Conservation (phyloP, 2,888 invertebrate genomes). For the Lepidochrysops patricia region DNA sequence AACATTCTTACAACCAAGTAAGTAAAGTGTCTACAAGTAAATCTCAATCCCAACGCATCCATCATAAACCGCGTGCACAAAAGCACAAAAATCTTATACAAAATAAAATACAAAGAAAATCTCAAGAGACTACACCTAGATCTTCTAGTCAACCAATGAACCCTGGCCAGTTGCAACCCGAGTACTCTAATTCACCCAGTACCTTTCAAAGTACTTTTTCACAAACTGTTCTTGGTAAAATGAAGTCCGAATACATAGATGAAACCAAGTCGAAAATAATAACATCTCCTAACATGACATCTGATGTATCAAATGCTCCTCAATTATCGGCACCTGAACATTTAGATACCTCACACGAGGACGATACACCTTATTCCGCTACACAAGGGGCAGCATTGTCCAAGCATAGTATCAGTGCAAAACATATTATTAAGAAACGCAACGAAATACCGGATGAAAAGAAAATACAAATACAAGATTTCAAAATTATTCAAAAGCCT, state of each 20-base stretch:
- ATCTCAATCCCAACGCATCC: slow-evolving; percentile 45
- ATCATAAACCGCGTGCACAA: slow-evolving; percentile 47
- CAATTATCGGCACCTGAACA: slow-evolving; percentile 52
- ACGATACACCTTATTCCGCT: slow-evolving; percentile 41
- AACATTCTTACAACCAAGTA: slow-evolving; percentile 70
- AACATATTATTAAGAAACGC: slow-evolving; percentile 58
- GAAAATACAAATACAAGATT: slow-evolving; percentile 55
- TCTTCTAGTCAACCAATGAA: slow-evolving; percentile 51
- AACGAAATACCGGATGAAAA: slow-evolving; percentile 43
- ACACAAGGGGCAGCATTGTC: slow-evolving; percentile 42
- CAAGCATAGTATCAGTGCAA: slow-evolving; percentile 42
- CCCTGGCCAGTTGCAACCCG: slow-evolving; percentile 40
- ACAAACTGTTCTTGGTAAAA: slow-evolving; percentile 55
- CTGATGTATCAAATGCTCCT: slow-evolving; percentile 57
- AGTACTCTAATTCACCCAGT: slow-evolving; percentile 54
- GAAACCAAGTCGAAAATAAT: slow-evolving; percentile 49
- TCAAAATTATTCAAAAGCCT: slow-evolving; percentile 61
- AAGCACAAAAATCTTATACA: slow-evolving; percentile 31
- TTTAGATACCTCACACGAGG: slow-evolving; percentile 43
- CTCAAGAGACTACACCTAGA: slow-evolving; percentile 36
- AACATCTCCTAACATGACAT: slow-evolving; percentile 45
- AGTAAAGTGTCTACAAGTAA: slow-evolving; percentile 71
- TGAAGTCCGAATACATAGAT: slow-evolving; percentile 51
- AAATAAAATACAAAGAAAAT: slow-evolving; percentile 48
- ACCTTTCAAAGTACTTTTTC: slow-evolving; percentile 68